Evolutionary conservation across 1,140 invertebrate species (phyloP).

Genomic region (Pogonus chalceus): DNA sequence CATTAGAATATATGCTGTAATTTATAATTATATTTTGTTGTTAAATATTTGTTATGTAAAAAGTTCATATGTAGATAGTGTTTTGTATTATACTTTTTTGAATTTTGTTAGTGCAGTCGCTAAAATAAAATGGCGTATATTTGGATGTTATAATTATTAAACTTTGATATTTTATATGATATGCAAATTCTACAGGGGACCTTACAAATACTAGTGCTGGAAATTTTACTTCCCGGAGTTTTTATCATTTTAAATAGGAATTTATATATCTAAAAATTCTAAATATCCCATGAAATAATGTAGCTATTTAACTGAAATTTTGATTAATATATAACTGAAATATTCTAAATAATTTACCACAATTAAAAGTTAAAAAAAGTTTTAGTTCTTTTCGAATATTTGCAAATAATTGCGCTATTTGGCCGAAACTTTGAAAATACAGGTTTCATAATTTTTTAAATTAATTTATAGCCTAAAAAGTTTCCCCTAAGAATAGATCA

Average conservation of each 20-base stretch:
- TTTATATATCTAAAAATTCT: neutral
- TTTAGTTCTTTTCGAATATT: too few species aligned
- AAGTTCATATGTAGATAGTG: conserved; percentile 28
- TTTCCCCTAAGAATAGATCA: too few species aligned
- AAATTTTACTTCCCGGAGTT: neutral
- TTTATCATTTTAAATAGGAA: neutral
- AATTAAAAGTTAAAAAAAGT: too few species aligned
- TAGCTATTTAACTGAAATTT: neutral
- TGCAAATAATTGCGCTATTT: too few species aligned
- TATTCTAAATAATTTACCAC: too few species aligned
- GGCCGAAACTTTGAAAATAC: too few species aligned
- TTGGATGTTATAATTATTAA: conserved; percentile 31
- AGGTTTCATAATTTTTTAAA: too few species aligned
- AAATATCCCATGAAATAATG: conserved; percentile 1
- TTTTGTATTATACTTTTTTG: conserved; percentile 37
- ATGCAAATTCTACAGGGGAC: neutral
- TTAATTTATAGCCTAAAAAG: too few species aligned
- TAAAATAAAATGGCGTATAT: conserved; percentile 39
- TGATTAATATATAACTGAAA: neutral
- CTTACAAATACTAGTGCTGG: neutral
- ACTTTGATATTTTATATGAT: conserved; percentile 17
- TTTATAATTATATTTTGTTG: conserved; percentile 18
- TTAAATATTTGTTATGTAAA: conserved; percentile 33
- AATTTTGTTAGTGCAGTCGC: conserved; percentile 32
- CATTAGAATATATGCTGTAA: conserved; percentile 10